Percentiles rank a stretch among this genome's conserved stretches.
These are phyloP conservation scores for Trididemnum clinides DNA, from an alignment of 23 tunicate genomes.

Conservation along the genomic window DNA sequence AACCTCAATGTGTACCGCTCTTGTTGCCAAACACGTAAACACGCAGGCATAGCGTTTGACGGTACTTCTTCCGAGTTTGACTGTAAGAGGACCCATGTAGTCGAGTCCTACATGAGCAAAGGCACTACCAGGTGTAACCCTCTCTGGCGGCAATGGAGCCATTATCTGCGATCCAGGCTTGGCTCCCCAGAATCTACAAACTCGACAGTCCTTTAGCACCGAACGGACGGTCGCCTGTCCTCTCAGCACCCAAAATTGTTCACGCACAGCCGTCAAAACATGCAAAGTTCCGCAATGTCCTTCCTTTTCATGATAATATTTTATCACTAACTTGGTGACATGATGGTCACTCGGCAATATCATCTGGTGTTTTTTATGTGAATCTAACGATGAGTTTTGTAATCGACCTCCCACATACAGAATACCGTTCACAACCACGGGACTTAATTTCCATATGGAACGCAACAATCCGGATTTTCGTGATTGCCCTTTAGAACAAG, in stretches of 20 bases:
- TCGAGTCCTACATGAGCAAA: conserved; percentile 14
- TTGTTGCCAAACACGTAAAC: conserved; percentile 46
- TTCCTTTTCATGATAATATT: not conserved
- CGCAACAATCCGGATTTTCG: not conserved
- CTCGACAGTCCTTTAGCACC: not conserved
- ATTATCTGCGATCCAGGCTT: conserved; percentile 29
- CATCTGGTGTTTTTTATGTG: conserved; percentile 19
- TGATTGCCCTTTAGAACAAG: not conserved
- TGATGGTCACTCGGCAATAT: conserved; percentile 11
- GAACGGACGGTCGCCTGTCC: conserved; percentile 30
- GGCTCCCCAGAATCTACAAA: conserved; percentile 27
- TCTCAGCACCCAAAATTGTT: conserved; percentile 17
- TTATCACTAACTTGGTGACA: not conserved
- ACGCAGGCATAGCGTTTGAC: conserved; percentile 35
- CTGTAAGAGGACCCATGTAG: conserved; percentile 41
- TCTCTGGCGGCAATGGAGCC: conserved; percentile 21
- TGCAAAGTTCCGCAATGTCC: conserved; percentile 46
- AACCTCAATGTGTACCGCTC: conserved; percentile 45
- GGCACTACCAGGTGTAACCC: conserved; percentile 26
- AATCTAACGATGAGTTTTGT: not conserved
- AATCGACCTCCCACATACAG: conserved; percentile 29
- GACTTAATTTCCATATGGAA: not conserved
- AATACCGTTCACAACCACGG: conserved; percentile 1
- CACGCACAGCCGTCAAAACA: conserved; percentile 10
- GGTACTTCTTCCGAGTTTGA: conserved; percentile 24